Conservation (phyloP, 2,113 vertebrate species). For the Tachycineta bicolor region DNA sequence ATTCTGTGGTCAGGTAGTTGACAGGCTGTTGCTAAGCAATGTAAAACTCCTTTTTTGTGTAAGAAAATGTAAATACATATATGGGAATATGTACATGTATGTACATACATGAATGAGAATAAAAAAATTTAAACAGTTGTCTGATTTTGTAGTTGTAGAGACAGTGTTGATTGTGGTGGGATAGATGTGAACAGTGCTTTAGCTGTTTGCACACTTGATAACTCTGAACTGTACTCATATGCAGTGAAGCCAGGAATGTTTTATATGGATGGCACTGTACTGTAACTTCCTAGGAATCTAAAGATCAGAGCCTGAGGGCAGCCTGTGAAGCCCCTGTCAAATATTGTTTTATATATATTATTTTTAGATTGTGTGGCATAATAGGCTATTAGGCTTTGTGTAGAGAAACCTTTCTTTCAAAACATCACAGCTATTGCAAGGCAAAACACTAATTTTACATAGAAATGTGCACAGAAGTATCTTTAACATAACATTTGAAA, state of each 20-base stretch:
- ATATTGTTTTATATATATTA: not conserved
- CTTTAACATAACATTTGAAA: not conserved
- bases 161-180: not conserved
- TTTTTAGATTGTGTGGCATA: not conserved
- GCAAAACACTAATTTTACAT: not conserved
- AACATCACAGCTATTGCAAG: not conserved
- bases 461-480: not conserved
- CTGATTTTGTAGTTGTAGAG: not conserved
- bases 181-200: not conserved
- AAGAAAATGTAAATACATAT: not conserved
- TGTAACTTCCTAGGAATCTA: not conserved
- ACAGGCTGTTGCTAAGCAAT: not conserved
- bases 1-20: not conserved
- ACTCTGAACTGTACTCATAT: not conserved
- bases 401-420: not conserved
- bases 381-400: not conserved
- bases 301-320: not conserved
- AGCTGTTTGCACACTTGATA: not conserved
- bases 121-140: not conserved
- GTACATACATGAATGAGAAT: not conserved
- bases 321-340: not conserved
- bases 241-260: not conserved
- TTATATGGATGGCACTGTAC: not conserved
- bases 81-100: no score
- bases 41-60: not conserved